Evolutionary conservation across 2,113 vertebrate species (phyloP).

Genomic region (Vicugna pacos): DNA sequence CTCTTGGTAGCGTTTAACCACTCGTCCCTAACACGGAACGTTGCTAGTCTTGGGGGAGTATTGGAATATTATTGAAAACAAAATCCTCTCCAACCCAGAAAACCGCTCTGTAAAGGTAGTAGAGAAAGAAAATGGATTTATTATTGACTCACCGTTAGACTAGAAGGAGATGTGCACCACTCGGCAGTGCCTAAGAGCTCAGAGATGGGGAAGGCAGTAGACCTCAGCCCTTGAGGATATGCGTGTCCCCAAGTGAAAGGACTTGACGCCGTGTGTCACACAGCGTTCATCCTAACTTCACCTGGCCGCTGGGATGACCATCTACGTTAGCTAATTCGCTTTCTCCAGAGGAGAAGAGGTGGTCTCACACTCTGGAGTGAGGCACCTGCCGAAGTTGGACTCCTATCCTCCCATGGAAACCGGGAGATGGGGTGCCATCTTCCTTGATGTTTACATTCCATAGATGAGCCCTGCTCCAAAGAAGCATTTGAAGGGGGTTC

Average conservation of each 20-base stretch:
- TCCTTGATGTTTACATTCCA: neutral
- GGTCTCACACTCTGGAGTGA: neutral
- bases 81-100: neutral
- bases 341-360: neutral
- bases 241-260: neutral
- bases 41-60: neutral
- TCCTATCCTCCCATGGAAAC: neutral
- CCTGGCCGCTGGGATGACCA: neutral
- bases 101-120: too few relatives aligned
- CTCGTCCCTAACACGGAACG: neutral
- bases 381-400: too few relatives aligned
- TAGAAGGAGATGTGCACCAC: neutral
- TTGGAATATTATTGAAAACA: neutral
- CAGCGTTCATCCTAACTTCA: neutral
- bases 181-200: neutral
- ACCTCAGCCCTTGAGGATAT: neutral
- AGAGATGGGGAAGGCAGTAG: neutral
- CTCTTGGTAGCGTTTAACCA: neutral
- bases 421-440: neutral
- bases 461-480: neutral
- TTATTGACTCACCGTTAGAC: neutral
- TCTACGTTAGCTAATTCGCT: neutral
- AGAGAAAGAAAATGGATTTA: neutral
- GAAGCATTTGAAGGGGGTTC: neutral
- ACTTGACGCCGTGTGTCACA: neutral